Evolutionary conservation across 1,140 invertebrate genomes (phyloP), one percentile per base, ranked within the genome.

Genomic region (Triops cancriformis): DNA sequence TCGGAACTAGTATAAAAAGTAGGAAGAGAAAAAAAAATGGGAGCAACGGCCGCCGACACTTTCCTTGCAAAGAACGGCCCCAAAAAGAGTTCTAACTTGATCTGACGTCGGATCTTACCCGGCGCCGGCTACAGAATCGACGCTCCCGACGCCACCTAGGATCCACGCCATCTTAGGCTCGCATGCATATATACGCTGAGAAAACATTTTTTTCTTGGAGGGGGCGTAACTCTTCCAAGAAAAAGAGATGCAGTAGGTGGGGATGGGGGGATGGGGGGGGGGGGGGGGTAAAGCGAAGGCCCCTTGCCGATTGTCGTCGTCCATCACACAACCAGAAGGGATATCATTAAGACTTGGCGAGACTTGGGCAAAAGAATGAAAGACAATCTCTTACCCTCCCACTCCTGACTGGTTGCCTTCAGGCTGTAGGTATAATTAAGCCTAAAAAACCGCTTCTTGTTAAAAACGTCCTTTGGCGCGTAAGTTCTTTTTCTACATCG

Each of bases 291-390:
- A 23, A 37, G 7, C 31, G 31, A 37, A 37, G 31, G 31, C 31
- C 51, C 51, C 51, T 64, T 64, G 51, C 51, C 51, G 51, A 64
- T 64, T 64, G 51, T 23, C 51, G 51, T 64, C 51, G 51, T 64
- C 51, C 51, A 64, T 64, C 51, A 64, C 51, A 64, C 51, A 64
- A 23, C 51, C 51, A 64, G 51, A 64, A 64, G 18, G 51, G 51
- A 64, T 64, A 64, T 64, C 51, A 64, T 64, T 64, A 64, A 64
- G 51, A 64, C 51, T 64, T 64, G 18, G n/a, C 51, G 51, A 23
- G 51, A 64, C 51, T 64, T 64, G 51, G 51, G 51, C 6, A 64
- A 64, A 64, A 64, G 23, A 64, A 64, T 64, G 51, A 64, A 64
- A 64, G 51, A 64, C 51, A 64, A 64, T 64, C 51, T 64, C 51